These are phyloP conservation scores for Miniopterus natalensis DNA, from an alignment of 2,113 vertebrate species.

Conservation along the genomic window DNA sequence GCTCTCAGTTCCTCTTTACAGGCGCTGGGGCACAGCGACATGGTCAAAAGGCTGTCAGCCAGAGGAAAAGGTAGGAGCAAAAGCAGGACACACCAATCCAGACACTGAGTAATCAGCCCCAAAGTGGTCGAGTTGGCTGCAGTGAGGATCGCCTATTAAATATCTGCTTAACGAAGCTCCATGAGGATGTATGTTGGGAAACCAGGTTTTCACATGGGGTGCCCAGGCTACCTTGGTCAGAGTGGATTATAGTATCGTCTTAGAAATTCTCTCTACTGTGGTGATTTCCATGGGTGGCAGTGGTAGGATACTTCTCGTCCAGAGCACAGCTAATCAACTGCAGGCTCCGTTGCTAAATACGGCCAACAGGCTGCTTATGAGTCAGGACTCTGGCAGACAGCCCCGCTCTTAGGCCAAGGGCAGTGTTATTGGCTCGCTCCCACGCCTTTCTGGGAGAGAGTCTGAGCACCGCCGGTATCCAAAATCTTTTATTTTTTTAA, in stretches of 20 bases:
- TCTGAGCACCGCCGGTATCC: slow-evolving; percentile 8
- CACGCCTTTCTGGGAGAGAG: slow-evolving; percentile 65
- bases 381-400: slow-evolving; percentile 78
- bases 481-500: slow-evolving; percentile 25
- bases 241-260: background rate
- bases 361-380: slow-evolving; percentile 81
- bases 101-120: slow-evolving; percentile 48
- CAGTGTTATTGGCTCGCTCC: slow-evolving; percentile 71
- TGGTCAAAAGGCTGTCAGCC: slow-evolving; percentile 56
- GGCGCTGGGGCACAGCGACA: slow-evolving; percentile 69
- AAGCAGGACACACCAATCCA: slow-evolving; percentile 5
- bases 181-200: background rate
- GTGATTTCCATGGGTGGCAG: slow-evolving; percentile 56
- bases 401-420: slow-evolving; percentile 70
- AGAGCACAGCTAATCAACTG: slow-evolving; percentile 78
- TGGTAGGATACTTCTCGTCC: slow-evolving; percentile 77
- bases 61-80: slow-evolving; percentile 52
- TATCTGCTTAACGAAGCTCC: slow-evolving; percentile 54
- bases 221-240: slow-evolving; percentile 29
- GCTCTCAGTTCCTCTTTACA: slow-evolving; percentile 67
- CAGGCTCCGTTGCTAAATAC: slow-evolving; percentile 79
- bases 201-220: background rate
- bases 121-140: slow-evolving; percentile 48
- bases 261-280: slow-evolving; percentile 63
- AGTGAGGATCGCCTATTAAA: background rate